A percentile compares a stretch with the other conserved stretches of the same genome.
Evolutionary conservation across 2,888 invertebrate species (phyloP).

Genomic region (Cloeon dipterum): DNA sequence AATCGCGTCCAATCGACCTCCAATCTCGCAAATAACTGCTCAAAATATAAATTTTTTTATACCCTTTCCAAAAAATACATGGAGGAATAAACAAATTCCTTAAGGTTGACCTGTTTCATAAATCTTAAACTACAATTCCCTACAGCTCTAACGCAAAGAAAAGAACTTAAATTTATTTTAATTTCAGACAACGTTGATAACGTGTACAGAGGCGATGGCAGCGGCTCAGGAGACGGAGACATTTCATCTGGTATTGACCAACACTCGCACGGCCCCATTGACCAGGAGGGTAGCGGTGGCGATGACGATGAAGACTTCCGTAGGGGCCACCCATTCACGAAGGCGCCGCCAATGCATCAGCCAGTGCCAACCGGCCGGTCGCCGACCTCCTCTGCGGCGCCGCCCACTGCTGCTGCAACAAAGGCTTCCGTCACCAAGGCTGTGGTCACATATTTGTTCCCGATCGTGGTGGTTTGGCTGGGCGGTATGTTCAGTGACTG

Average conservation of each 20-base stretch:
- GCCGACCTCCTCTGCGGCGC: background rate
- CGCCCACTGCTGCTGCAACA: background rate
- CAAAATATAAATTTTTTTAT: too few relatives aligned
- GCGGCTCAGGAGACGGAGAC: conserved; percentile 38
- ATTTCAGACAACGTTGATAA: conserved; percentile 22
- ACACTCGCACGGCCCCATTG: background rate
- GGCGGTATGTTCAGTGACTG: conserved; percentile 59
- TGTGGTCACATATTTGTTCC: conserved; percentile 50
- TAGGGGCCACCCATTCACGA: conserved; percentile 10
- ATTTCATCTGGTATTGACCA: background rate
- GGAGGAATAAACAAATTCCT: too few relatives aligned
- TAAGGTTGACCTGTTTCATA: too few relatives aligned
- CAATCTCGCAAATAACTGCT: too few relatives aligned
- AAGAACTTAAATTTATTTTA: too few relatives aligned
- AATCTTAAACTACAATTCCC: too few relatives aligned
- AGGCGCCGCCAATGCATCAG: conserved; percentile 4
- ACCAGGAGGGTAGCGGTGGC: conserved; percentile 17
- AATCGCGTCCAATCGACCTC: too few relatives aligned
- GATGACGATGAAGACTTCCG: conserved; percentile 12
- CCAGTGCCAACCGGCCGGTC: conserved; percentile 3
- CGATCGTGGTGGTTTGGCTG: conserved; percentile 68
- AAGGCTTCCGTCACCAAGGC: conserved; percentile 29
- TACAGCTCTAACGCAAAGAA: too few relatives aligned
- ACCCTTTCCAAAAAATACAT: too few relatives aligned
- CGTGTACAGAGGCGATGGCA: conserved; percentile 31